phyloP scores from a whole-genome alignment of 1,140 invertebrate genomes.

The Leptopilina clavipes region DNA sequence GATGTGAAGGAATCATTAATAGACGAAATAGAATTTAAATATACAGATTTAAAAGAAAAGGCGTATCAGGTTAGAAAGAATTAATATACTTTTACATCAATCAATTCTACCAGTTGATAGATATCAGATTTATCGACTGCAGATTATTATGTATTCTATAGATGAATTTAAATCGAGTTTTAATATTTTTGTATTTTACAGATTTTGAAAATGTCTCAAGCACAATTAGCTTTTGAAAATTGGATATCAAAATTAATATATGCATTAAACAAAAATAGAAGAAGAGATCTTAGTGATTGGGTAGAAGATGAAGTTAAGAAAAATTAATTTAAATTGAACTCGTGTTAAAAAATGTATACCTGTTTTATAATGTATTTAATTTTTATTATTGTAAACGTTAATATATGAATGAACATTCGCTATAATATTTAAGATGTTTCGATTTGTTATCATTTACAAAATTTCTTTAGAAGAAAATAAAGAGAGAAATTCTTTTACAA shows the following conservation, averaged over 20 bases:
- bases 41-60: constrained; percentile 56
- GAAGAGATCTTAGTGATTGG: constrained; percentile 64
- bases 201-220: constrained; percentile 61
- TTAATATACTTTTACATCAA: no score
- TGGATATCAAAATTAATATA: constrained; percentile 62
- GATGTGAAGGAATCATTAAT: constrained; percentile 74
- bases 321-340: constrained; percentile 48
- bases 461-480: no score
- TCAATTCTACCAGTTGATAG: no score
- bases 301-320: constrained; percentile 42
- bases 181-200: constrained; percentile 45
- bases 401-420: no score
- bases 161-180: no score
- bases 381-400: no score
- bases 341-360: constrained; percentile 12
- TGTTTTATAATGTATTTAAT: not conserved
- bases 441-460: no score
- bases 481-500: no score
- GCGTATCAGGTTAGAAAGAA: constrained; percentile 54
- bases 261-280: constrained; percentile 62
- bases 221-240: constrained; percentile 41
- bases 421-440: no score
- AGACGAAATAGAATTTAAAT: constrained; percentile 71
- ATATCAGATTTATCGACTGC: no score
- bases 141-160: no score